A percentile compares a stretch with the other conserved stretches of the same genome.
phyloP scores from a whole-genome alignment of 2,888 invertebrate species.

The Octonoba sinensis region DNA sequence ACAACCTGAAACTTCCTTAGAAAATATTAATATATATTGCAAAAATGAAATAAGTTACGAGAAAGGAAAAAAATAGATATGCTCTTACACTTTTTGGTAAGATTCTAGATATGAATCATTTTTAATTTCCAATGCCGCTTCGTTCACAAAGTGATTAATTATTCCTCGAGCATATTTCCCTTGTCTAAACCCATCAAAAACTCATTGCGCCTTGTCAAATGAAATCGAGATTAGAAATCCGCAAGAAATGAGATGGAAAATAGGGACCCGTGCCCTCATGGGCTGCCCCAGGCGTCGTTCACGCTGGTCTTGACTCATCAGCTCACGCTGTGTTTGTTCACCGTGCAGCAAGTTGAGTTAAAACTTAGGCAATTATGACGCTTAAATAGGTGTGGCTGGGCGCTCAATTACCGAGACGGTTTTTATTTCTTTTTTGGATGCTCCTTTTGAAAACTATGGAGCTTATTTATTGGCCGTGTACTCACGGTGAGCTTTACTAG shows the following conservation, averaged over 20 bases:
- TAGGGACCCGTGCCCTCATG: no score
- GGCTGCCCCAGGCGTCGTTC: no score
- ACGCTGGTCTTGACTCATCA: constrained; percentile 3
- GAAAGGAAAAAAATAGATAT: no score
- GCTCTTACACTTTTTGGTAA: no score
- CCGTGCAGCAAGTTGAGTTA: neutral
- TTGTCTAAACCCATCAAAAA: constrained; percentile 14
- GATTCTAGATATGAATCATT: no score
- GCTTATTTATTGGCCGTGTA: no score
- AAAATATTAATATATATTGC: no score
- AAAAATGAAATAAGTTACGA: no score
- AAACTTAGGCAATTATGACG: neutral
- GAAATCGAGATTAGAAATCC: constrained; percentile 41
- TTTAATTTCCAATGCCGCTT: constrained; percentile 19
- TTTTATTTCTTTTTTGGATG: constrained; percentile 4
- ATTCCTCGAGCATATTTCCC: constrained; percentile 24
- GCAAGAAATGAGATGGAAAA: no score
- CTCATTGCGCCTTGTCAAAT: constrained; percentile 40
- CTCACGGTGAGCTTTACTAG: no score
- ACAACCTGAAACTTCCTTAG: no score
- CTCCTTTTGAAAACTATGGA: no score
- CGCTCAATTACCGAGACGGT: constrained; percentile 4
- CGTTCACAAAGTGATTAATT: constrained; percentile 34
- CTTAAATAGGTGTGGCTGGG: neutral
- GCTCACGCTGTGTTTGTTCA: constrained; percentile 5